Evolutionary conservation across 2,113 vertebrate species (phyloP), one percentile per base, ranked within the genome.

Genomic region (Chrysochloris asiatica): DNA sequence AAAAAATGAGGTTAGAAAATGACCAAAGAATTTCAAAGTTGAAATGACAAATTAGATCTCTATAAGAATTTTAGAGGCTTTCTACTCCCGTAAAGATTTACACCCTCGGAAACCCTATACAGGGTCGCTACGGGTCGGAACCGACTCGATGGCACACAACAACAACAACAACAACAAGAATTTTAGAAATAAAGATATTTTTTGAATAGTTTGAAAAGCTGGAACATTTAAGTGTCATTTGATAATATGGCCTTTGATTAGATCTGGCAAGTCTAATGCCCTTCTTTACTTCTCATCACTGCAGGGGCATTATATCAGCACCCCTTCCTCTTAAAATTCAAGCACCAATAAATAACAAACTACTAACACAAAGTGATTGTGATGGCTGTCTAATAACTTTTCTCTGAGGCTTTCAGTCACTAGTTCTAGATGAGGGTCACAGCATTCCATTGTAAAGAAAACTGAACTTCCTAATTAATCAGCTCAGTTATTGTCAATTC

Each of bases 271-370:
- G 13, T 14, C 2, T 43, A n/a, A 36, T 67, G 77, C 2, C 22
- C 69, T 91, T 81, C 9, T 86, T 83, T 41, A 36, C 50, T 43
- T 65, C 33, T 72, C 28, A 72, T 0, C 5, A 21, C 2, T 22
- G 11, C 2, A 43, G 2, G 24, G 17, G 28, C 28, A 14, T 76
- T 13, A 4, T 41, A 13, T 43, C 4, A 30, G 26, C 22, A 33
- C 19, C 3, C 73, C 12, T 85, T 82, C 91, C 87, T 73, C 91
- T 78, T 81, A 89, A 94, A 87, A 75, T 73, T 12, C 12, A 75
- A 48, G 38, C 3, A 41, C 22, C 2, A 2, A 69, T 89, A 91
- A 93, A 50, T 30, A 94, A n/a, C 24, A 79, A 71, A 69, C 33
- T 4, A n/a, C 45, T 4, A 26, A 54, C 72, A 78, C 13, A 89